These are phyloP conservation scores for Pogonomyrmex barbatus DNA, from an alignment of 1,140 invertebrate species.

Conservation along the genomic window DNA sequence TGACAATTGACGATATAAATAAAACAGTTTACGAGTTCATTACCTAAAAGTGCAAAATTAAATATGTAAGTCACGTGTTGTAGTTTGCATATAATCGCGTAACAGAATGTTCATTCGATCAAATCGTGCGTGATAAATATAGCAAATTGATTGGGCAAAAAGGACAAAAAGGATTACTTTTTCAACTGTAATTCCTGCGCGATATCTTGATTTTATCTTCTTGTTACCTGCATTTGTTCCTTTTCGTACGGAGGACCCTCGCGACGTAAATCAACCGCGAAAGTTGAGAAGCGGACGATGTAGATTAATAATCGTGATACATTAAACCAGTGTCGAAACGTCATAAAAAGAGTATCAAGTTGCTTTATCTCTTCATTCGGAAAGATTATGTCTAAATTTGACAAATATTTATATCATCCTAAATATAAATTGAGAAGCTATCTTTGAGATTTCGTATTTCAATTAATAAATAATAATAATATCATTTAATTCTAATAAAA, in stretches of 20 bases:
- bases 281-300: slow-evolving; percentile 24
- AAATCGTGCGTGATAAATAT: slow-evolving; percentile 53
- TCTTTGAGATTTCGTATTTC: neutral
- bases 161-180: slow-evolving; percentile 51
- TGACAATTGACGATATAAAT: slow-evolving; percentile 15
- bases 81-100: neutral
- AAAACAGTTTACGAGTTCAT: slow-evolving; percentile 43
- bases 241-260: neutral
- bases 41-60: slow-evolving; percentile 27
- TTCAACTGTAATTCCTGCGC: slow-evolving; percentile 48
- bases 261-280: slow-evolving; percentile 46
- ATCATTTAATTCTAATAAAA: neutral
- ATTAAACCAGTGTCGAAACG: slow-evolving; percentile 28
- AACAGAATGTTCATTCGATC: neutral
- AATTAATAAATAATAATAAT: neutral
- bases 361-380: slow-evolving; percentile 25
- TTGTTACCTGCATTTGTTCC: neutral
- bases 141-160: slow-evolving; percentile 66
- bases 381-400: slow-evolving; percentile 28
- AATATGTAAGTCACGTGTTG: neutral
- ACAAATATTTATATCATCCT: neutral
- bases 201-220: slow-evolving; percentile 22
- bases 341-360: neutral
- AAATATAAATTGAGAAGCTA: neutral
- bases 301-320: slow-evolving; percentile 25